Evolutionary conservation across 2,888 invertebrate genomes (phyloP).

Genomic region (Dryococelus australis): DNA sequence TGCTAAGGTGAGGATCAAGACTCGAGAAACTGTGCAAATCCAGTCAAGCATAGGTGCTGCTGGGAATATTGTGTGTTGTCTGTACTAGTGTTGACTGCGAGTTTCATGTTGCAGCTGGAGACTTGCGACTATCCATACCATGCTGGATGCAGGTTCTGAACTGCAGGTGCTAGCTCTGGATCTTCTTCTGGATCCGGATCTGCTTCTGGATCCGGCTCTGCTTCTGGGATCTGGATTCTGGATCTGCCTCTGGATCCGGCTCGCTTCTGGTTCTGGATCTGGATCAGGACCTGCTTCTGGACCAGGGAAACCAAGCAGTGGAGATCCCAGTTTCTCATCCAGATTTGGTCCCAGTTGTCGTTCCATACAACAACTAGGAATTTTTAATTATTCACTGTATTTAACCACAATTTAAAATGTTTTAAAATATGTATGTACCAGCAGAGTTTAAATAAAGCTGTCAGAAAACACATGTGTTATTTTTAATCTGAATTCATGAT

Average conservation of each 20-base stretch:
- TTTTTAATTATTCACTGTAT: too few species aligned
- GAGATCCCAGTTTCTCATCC: neutral
- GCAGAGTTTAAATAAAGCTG: too few species aligned
- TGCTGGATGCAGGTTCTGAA: neutral
- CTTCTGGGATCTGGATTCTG: neutral
- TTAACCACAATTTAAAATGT: too few species aligned
- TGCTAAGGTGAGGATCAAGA: neutral
- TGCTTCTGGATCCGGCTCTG: neutral
- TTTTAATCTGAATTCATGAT: too few species aligned
- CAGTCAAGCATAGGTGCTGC: neutral
- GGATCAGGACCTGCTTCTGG: neutral
- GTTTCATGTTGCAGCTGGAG: conserved; percentile 4
- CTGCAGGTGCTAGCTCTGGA: neutral
- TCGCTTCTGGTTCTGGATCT: too few species aligned
- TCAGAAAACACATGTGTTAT: too few species aligned
- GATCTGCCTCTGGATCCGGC: neutral
- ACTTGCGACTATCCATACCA: conserved; percentile 13
- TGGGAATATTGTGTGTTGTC: too few species aligned
- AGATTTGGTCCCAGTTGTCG: neutral
- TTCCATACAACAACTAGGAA: neutral
- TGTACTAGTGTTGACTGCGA: neutral
- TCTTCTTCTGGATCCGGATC: neutral
- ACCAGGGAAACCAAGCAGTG: neutral
- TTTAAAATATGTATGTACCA: too few species aligned
- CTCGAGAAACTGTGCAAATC: neutral